phyloP scores from a whole-genome alignment of 2,888 invertebrate species.

The Salticus scenicus region DNA sequence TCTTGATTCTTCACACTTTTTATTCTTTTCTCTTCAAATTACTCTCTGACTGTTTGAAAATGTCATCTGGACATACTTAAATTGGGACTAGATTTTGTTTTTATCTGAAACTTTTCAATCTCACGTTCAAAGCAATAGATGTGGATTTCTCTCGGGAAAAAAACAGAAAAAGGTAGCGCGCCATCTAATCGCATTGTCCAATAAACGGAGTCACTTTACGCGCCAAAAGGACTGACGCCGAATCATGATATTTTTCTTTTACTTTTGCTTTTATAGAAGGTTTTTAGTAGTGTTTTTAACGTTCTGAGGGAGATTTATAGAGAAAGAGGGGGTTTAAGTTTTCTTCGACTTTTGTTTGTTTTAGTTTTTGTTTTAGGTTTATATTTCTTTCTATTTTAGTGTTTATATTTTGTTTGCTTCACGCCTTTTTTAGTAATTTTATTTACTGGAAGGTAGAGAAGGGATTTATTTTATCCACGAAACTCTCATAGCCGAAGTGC shows the following conservation, averaged over 20 bases:
- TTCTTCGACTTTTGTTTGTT: too few relatives aligned
- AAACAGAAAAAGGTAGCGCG: conserved; percentile 33
- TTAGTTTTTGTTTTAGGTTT: too few relatives aligned
- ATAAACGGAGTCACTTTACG: conserved; percentile 64
- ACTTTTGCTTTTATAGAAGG: too few relatives aligned
- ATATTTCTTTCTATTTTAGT: too few relatives aligned
- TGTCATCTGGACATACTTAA: conserved; percentile 59
- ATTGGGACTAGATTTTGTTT: conserved; percentile 60
- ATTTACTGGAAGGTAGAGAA: too few relatives aligned
- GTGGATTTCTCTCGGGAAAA: conserved; percentile 36
- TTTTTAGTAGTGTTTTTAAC: too few relatives aligned
- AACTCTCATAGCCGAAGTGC: too few relatives aligned
- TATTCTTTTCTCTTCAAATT: neutral
- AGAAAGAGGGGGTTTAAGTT: too few relatives aligned
- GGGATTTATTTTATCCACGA: too few relatives aligned
- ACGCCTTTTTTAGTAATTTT: too few relatives aligned
- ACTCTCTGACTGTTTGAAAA: conserved; percentile 57
- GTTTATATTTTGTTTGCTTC: too few relatives aligned
- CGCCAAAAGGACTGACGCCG: conserved; percentile 11
- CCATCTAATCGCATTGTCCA: conserved; percentile 67
- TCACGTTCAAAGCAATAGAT: conserved; percentile 31
- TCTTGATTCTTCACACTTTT: neutral
- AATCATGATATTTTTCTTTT: neutral
- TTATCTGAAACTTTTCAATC: conserved; percentile 47
- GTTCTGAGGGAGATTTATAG: too few relatives aligned